Base-by-base conservation (phyloP, 1,140 invertebrate species). In the Micrasema minimum region DNA sequence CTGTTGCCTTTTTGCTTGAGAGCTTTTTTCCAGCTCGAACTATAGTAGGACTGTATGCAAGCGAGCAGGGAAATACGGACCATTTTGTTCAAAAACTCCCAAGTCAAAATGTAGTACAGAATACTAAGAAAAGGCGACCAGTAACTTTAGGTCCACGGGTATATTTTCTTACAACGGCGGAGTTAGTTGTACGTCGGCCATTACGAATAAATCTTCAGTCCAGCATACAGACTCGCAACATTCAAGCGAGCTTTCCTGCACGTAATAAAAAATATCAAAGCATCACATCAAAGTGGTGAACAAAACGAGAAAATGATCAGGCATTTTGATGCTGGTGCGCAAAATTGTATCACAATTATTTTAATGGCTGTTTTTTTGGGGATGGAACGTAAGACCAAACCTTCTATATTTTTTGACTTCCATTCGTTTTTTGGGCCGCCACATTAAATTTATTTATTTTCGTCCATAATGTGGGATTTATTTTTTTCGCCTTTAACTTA, bases 171-270 rank as follows among this genome's bases (percentile, higher is more conserved):
- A 77, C 77, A 77, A 62, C 57, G 57, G 57, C 38, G 41, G 57
- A 62, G 57, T 62, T 62, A 62, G 71, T 76, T 76, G 76, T 78
- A 77, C 68, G 77, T 73, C 77, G 78, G 77, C 79, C 78, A 80
- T 81, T 81, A 79, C 74, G 77, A 78, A 82, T 81, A 80, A 79
- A 80, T 80, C 79, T 78, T 48, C 68, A 68, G 69, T 59, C 72
- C 61, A 12, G 23, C 22, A 43, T 38, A 20, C 38, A 43, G n/a
- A 45, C 18, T 3, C 1, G 38, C 57, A 7, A 62, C 16, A n/a
- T 2, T n/a, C n/a, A n/a, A n/a, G n/a, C n/a, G n/a, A n/a, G n/a
- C n/a, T n/a, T n/a, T n/a, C n/a, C n/a, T n/a, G n/a, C n/a, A n/a
- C n/a, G n/a, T n/a, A n/a, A n/a, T n/a, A n/a, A n/a, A n/a, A n/a